These are phyloP conservation scores for Leptopilina syphax DNA, from an alignment of 2,888 invertebrate genomes.

Conservation along the genomic window DNA sequence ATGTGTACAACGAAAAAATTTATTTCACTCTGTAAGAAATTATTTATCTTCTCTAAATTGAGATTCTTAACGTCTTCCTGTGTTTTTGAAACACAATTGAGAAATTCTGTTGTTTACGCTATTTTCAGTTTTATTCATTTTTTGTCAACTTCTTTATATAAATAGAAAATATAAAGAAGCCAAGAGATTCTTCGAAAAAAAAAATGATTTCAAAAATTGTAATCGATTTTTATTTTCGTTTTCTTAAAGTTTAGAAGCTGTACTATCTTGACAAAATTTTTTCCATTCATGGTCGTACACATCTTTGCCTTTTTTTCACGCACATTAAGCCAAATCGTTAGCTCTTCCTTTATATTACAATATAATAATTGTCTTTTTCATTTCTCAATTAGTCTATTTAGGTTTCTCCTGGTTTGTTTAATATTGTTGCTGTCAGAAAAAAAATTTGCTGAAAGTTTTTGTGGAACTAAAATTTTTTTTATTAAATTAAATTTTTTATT, in stretches of 20 bases:
- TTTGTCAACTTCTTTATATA: too few species aligned
- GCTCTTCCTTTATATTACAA: neutral
- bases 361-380: conserved; percentile 5
- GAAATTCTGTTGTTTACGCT: neutral
- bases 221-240: neutral
- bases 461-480: too few species aligned
- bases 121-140: too few species aligned
- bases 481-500: too few species aligned
- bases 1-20: conserved; percentile 22
- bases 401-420: too few species aligned
- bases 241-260: neutral
- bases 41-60: neutral
- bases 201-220: neutral
- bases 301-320: neutral
- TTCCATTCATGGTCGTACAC: neutral
- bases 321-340: neutral
- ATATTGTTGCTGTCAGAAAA: too few species aligned
- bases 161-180: too few species aligned
- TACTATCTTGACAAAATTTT: too few species aligned
- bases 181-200: too few species aligned
- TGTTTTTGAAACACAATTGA: neutral
- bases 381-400: neutral
- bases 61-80: neutral
- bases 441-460: too few species aligned
- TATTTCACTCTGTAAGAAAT: conserved; percentile 38